Evolutionary conservation across 2,113 vertebrate genomes (phyloP).

Genomic region (Cyphomyrus discorhynchus): DNA sequence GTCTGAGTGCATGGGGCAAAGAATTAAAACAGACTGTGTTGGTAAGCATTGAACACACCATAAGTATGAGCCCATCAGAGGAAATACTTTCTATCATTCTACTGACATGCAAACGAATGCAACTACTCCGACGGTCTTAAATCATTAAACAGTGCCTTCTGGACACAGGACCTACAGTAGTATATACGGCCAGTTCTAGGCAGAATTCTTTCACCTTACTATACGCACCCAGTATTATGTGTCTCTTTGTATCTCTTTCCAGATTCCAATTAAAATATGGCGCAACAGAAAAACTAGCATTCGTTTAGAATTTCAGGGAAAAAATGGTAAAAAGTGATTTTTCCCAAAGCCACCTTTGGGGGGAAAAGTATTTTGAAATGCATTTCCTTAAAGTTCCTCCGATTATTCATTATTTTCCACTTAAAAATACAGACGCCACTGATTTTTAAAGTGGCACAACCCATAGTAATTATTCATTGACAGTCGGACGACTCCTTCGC

Average conservation of each 20-base stretch:
- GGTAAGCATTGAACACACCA: conserved; percentile 15
- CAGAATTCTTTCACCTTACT: not conserved
- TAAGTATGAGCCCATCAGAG: conserved; percentile 31
- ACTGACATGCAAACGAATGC: not conserved
- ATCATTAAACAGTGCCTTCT: not conserved
- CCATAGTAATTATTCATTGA: not conserved
- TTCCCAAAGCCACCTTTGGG: not conserved
- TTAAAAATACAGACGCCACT: not conserved
- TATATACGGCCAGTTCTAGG: not conserved
- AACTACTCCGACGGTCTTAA: not conserved
- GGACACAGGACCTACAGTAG: not conserved
- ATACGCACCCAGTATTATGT: not conserved
- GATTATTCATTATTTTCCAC: not conserved
- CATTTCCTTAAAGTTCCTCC: not conserved
- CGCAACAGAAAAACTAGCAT: not conserved
- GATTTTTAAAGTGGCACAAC: not conserved
- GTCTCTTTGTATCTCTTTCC: not conserved
- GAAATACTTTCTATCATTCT: conserved; percentile 24
- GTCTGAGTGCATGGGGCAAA: conserved; percentile 27
- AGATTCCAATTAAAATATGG: not conserved
- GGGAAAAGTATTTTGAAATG: not conserved
- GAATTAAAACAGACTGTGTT: conserved; percentile 41
- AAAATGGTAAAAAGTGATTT: not conserved
- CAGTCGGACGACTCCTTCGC: too few species aligned
- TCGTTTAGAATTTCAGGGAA: not conserved